Percentiles rank a stretch among this genome's conserved stretches.
Conservation (phyloP, 1,140 invertebrate genomes). For the Drosophila subobscura region DNA sequence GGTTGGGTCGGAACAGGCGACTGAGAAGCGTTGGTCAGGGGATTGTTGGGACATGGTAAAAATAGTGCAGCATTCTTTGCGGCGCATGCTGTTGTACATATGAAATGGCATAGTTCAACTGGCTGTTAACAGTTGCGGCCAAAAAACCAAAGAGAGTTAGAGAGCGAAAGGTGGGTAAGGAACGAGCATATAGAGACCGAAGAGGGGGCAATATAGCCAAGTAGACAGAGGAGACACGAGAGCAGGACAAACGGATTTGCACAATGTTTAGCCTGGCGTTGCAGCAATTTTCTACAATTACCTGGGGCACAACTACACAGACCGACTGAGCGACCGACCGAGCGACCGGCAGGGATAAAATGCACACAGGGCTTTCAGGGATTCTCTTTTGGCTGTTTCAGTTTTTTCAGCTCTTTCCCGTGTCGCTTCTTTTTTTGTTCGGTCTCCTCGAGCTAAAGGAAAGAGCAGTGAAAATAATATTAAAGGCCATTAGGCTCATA, state of each 20-base stretch:
- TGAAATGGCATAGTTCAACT: constrained; percentile 82
- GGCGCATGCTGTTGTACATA: constrained; percentile 66
- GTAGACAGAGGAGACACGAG: constrained; percentile 26
- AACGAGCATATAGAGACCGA: neutral
- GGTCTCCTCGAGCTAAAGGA: constrained; percentile 48
- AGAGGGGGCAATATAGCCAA: constrained; percentile 24
- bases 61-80: constrained; percentile 76
- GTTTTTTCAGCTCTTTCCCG: constrained; percentile 14
- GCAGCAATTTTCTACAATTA: constrained; percentile 82
- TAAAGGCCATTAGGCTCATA: constrained; percentile 83
- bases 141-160: constrained; percentile 53
- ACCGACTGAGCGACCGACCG: neutral
- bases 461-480: constrained; percentile 79
- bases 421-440: constrained; percentile 21
- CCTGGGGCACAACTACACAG: constrained; percentile 67
- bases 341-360: constrained; percentile 61
- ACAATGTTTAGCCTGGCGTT: constrained; percentile 80
- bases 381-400: constrained; percentile 62
- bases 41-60: constrained; percentile 51
- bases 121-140: constrained; percentile 80
- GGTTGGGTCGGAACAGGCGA: neutral
- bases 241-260: constrained; percentile 73
- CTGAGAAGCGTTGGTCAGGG: too few species aligned
- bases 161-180: neutral
- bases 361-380: constrained; percentile 76